Evolutionary conservation across 2,797 vertebrate species (phyloP), one percentile per base, ranked within the genome.

Genomic region (Phalanger gymnotis): DNA sequence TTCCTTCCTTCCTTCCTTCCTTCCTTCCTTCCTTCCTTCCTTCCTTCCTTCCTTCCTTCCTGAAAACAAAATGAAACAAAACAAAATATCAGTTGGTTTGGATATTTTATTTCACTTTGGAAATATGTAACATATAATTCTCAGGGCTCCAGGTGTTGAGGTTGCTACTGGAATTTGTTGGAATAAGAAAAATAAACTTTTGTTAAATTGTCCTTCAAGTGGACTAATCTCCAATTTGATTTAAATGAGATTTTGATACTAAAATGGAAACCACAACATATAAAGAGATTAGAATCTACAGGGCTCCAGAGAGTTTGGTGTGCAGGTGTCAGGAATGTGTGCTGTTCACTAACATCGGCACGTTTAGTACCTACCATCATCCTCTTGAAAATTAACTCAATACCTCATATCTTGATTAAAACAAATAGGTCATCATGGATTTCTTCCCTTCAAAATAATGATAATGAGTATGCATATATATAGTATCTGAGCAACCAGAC

Each of bases 141-240:
- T 93, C 34, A 95, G 95, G 92, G 66, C 55, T 96, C 96, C 56
- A 96, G 91, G 96, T 92, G 73, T n/a, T 96, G 53, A 57, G 73
- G 31, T 91, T 93, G 94, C 27, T 31, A 90, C 87, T 89, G 54
- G 87, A 61, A 96, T 95, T 97, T 93, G 56, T 91, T 95, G 90
- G 90, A 93, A 94, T 54, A 95, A 66, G 90, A 95, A 97, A 97
- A 97, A 95, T 97, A 97, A 97, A 96, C 93, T 97, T 97, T 96
- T 55, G 5, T 89, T 96, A 95, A 97, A 97, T 97, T 95, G n/a
- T 94, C 96, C 93, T 96, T 94, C 96, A 97, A 96, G 95, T 96
- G 73, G 97, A 97, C 96, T 95, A 95, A 97, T 97, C 96, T 96
- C 96, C 96, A 97, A 95, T 97, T 97, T 55, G 22, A 96, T 96